These are phyloP conservation scores for Mus spretus DNA, from an alignment of 2,797 vertebrate genomes.

Conservation along the genomic window DNA sequence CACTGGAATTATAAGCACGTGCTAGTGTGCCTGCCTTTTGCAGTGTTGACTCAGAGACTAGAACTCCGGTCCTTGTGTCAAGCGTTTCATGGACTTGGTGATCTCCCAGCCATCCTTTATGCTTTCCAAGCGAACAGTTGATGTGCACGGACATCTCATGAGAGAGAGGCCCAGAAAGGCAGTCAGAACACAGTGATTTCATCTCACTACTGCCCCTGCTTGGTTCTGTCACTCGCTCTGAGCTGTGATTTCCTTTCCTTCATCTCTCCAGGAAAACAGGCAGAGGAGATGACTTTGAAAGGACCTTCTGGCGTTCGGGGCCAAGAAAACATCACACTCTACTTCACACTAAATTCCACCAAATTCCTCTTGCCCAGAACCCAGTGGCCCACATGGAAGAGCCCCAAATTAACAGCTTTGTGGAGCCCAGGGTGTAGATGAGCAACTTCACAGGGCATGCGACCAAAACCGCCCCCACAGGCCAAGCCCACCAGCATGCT, in stretches of 20 bases:
- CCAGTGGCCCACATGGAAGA: conserved; percentile 40
- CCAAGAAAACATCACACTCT: conserved; percentile 67
- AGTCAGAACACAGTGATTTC: background rate
- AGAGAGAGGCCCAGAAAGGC: background rate
- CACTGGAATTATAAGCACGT: background rate
- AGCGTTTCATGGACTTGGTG: too few species aligned
- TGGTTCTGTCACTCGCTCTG: background rate
- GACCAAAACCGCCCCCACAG: conserved; percentile 62
- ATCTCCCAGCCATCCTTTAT: background rate
- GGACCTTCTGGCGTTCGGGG: conserved; percentile 17
- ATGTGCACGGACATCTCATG: background rate
- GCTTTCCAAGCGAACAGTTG: background rate
- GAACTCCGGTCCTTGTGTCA: background rate
- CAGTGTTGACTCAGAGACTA: background rate
- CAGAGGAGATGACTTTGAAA: conserved; percentile 34
- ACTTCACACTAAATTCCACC: conserved; percentile 72
- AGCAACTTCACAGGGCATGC: background rate
- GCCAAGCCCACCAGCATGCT: conserved; percentile 65
- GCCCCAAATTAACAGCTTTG: conserved; percentile 69
- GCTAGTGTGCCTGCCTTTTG: background rate
- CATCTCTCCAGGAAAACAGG: background rate
- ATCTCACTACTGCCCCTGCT: background rate
- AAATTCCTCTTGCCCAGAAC: conserved; percentile 69
- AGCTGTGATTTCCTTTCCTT: background rate
- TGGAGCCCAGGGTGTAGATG: conserved; percentile 42